Conservation (phyloP, 2,888 invertebrate genomes). For the Oxystoma pomonae region DNA sequence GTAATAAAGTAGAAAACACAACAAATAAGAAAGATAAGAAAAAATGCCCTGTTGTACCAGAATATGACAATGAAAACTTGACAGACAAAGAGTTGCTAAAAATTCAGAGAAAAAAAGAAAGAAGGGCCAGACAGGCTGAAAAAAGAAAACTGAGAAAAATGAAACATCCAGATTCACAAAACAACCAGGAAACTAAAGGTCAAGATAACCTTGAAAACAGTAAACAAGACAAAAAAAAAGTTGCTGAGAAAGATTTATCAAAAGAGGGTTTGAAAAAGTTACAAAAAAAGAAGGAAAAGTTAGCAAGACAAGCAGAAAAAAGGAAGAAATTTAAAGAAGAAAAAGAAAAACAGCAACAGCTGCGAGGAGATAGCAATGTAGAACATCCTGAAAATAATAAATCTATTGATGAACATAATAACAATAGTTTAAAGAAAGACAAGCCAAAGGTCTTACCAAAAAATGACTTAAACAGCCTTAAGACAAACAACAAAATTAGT, state of each 20-base stretch:
- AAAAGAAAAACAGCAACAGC: conserved; percentile 15
- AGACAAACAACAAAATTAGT: conserved; percentile 9
- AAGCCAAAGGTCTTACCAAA: background rate
- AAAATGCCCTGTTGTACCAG: background rate
- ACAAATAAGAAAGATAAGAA: conserved; percentile 1
- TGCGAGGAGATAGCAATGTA: conserved; percentile 20
- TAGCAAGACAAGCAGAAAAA: conserved; percentile 32
- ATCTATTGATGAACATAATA: conserved; percentile 16
- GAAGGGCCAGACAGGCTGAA: conserved; percentile 31
- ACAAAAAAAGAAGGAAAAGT: conserved; percentile 34
- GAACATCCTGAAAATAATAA: conserved; percentile 17
- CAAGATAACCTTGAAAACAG: background rate
- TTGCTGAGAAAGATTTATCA: conserved; percentile 16
- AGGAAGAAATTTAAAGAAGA: conserved; percentile 27
- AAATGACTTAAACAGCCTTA: conserved; percentile 5
- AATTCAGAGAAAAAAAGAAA: conserved; percentile 36
- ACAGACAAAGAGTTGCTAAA: conserved; percentile 30
- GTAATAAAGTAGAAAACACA: conserved; percentile 4
- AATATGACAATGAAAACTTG: conserved; percentile 13
- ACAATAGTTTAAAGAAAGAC: conserved; percentile 9
- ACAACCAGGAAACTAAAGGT: conserved; percentile 3
- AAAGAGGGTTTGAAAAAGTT: conserved; percentile 32
- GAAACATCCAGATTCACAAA: conserved; percentile 20
- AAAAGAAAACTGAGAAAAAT: conserved; percentile 29
- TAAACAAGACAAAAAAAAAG: background rate